A percentile compares a stretch with the other conserved stretches of the same genome.
These are phyloP conservation scores for Mus pahari DNA, from an alignment of 2,113 vertebrate species.

Conservation along the genomic window DNA sequence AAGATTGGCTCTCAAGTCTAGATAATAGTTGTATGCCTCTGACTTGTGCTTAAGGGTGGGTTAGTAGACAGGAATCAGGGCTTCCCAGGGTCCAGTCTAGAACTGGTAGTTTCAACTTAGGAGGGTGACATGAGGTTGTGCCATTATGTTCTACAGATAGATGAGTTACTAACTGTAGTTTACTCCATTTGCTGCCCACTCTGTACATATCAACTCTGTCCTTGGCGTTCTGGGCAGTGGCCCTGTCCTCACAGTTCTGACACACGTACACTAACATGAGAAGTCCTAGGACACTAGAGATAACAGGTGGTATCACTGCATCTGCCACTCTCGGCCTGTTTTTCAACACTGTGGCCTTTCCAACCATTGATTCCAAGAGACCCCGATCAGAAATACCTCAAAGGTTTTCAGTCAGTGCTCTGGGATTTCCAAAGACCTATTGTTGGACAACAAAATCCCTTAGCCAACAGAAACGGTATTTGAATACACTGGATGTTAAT, in stretches of 20 bases:
- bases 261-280: background rate
- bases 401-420: background rate
- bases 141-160: background rate
- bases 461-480: background rate
- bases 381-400: background rate
- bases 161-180: background rate
- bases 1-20: background rate
- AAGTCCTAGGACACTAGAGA: background rate
- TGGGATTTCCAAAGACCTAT: slow-evolving; percentile 14
- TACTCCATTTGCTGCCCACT: background rate
- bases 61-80: background rate
- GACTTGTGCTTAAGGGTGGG: background rate
- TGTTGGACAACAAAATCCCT: background rate
- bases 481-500: slow-evolving; percentile 19
- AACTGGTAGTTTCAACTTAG: background rate
- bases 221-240: background rate
- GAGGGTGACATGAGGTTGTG: background rate
- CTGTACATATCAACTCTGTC: background rate
- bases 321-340: background rate
- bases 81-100: background rate
- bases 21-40: background rate
- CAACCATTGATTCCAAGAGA: background rate
- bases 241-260: background rate
- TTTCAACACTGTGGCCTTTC: background rate
- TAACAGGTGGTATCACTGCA: background rate